These are phyloP conservation scores for Dynastes hyllus DNA, from an alignment of 2,888 invertebrate genomes.

Conservation along the genomic window DNA sequence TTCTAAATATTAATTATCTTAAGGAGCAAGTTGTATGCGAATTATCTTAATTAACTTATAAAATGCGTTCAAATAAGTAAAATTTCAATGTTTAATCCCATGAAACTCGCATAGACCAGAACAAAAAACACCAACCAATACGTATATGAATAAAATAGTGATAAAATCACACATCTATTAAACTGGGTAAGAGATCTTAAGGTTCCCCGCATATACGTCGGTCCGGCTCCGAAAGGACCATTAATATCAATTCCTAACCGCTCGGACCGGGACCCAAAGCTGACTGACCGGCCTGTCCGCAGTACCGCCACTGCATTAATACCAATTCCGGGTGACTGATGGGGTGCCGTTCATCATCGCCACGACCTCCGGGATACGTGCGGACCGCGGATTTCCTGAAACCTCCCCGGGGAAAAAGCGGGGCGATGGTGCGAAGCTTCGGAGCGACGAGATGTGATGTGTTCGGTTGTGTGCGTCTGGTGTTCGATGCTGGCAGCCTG, in stretches of 20 bases:
- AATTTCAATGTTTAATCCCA: too few species aligned
- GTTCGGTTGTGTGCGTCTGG: constrained; percentile 15
- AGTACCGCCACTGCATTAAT: constrained; percentile 70
- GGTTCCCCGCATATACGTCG: constrained; percentile 57
- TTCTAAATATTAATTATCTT: constrained; percentile 16
- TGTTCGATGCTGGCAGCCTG: background rate
- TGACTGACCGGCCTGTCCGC: constrained; percentile 67
- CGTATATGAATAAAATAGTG: constrained; percentile 70
- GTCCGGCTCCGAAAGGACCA: constrained; percentile 59
- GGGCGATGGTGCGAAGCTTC: constrained; percentile 40
- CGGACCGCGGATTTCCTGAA: constrained; percentile 66
- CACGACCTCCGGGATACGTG: constrained; percentile 66
- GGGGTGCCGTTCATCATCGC: constrained; percentile 70
- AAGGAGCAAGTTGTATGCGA: constrained; percentile 35
- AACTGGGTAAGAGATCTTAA: constrained; percentile 64
- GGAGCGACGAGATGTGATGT: constrained; percentile 24
- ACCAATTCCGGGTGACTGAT: constrained; percentile 71
- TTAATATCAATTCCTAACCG: constrained; percentile 70
- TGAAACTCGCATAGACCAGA: too few species aligned
- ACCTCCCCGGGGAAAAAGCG: constrained; percentile 62
- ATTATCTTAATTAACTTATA: constrained; percentile 55
- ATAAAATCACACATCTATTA: constrained; percentile 67
- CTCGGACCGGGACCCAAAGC: constrained; percentile 61
- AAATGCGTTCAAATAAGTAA: too few species aligned
- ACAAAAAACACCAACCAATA: too few species aligned